These are phyloP conservation scores for Periophthalmus modestus DNA, from an alignment of 2,113 vertebrate genomes.

Conservation along the genomic window DNA sequence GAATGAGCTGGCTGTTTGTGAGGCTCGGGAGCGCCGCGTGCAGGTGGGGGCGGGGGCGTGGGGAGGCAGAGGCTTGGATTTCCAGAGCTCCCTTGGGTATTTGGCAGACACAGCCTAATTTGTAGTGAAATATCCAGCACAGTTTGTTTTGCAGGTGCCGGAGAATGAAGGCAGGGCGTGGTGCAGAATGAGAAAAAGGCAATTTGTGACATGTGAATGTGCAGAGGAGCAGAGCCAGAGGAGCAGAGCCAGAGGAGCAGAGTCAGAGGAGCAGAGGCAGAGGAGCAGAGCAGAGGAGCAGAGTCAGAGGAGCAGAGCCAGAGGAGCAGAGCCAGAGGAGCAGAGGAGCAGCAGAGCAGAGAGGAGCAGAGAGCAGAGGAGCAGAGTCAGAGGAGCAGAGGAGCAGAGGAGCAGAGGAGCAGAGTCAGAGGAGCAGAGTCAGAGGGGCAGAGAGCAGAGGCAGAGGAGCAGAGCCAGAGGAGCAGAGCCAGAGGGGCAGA, in stretches of 20 bases:
- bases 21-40: constrained; percentile 19
- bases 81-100: constrained; percentile 71
- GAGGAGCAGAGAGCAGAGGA: no score
- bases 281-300: no score
- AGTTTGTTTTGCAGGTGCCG: constrained; percentile 81
- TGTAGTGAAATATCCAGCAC: constrained; percentile 80
- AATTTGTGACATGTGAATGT: constrained; percentile 77
- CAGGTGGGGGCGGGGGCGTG: constrained; percentile 41
- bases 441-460: no score
- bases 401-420: no score
- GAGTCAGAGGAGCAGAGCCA: no score
- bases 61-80: constrained; percentile 66
- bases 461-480: no score
- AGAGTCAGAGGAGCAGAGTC: no score
- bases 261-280: no score
- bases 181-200: constrained; percentile 73
- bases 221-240: constrained; percentile 49
- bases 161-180: constrained; percentile 72
- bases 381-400: no score
- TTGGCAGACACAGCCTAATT: constrained; percentile 78
- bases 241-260: not conserved
- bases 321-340: no score
- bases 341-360: no score
- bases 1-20: constrained; percentile 14
- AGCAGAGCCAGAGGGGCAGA: no score